Evolutionary conservation across 2,797 vertebrate species (phyloP), one percentile per base, ranked within the genome.

Genomic region (Discoglossus pictus): DNA sequence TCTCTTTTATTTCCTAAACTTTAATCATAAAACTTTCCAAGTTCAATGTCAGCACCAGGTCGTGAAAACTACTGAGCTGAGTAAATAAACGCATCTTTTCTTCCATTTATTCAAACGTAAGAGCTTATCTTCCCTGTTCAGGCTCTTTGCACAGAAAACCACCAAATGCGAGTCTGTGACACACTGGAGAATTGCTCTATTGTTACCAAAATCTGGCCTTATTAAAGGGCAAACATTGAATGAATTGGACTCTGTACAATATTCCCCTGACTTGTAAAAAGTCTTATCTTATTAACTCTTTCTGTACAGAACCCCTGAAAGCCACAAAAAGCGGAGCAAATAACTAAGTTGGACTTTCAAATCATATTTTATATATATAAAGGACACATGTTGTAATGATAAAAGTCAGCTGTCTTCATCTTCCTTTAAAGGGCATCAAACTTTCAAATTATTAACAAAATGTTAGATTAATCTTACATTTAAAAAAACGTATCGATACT

Each of bases 91-190:
- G 52, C 43, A 13, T 31, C 12, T 6, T 16, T 58, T 48, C 20
- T 27, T 18, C 10, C 27, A 13, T 58, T 56, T 48, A 58, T 50
- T 40, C 21, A 31, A 27, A 50, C 36, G 39, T 38, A 23, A 18
- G 11, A 48, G 53, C 64, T 67, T 59, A 67, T 67, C 64, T 67
- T 18, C 15, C 1, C 52, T 12, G 36, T 27, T 50, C 64, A 58
- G 64, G 16, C 53, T 50, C 23, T 5, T 31, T 40, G 12, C 16
- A 8, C 11, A 59, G 53, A 58, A 23, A 67, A 18, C 17, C 9
- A 20, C 23, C 1, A 21, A 16, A 21, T 59, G 36, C 35, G 16
- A 34, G 27, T 6, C 46, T 38, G 38, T 15, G 43, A 47, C 23
- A 12, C 53, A 13, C 44, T n/a, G 53, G 53, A 67, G 64, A 40